Base-by-base conservation (phyloP, 2,113 vertebrate species). In the Puntigrus tetrazona region DNA sequence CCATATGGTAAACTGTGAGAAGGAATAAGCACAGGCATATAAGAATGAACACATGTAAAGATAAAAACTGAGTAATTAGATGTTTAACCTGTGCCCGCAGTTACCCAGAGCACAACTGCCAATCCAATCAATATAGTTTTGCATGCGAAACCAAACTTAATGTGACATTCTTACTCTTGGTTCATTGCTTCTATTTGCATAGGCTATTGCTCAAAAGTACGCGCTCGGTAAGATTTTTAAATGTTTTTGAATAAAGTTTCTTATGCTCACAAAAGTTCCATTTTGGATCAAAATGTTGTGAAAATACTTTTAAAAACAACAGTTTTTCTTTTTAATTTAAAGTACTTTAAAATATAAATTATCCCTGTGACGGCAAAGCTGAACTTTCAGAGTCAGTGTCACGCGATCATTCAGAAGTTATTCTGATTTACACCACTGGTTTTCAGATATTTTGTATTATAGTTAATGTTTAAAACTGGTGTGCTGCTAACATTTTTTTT, bases 1-100 rank as follows among this genome's bases (percentile, higher is more conserved):
- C 75, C 80, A 80, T 47, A 18, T 59, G 77, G 72, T 77, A 61
- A 70, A 22, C 31, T 3, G 65, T 31, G 18, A 77, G 18, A 55
- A 36, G 43, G 6, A 41, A 29, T 63, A 43, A 75, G 45, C 45
- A 55, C 3, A 47, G 25, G 31, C 25, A 75, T 50, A 50, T 20
- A 34, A 52, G 18, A 78, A 78, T 38, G 50, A 78, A 22, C 50
- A 38, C 31, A 1, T 38, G 31, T 77, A 9, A 38, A 77, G 22
- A 41, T 79, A 29, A 43, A 59, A 78, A n/a, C n/a, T n/a, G 14
- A 41, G 77, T 6, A 78, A 43, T 63, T 22, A 41, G 13, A 22
- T 63, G 14, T 29, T 38, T 78, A 57, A 38, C 52, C 52, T 16
- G 50, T 11, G 43, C n/a, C 20, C 0, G 4, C 0, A 20, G n/a